A percentile compares a stretch with the other conserved stretches of the same genome.
Conservation (phyloP, 2,113 vertebrate genomes). For the Henicopernis longicauda region DNA sequence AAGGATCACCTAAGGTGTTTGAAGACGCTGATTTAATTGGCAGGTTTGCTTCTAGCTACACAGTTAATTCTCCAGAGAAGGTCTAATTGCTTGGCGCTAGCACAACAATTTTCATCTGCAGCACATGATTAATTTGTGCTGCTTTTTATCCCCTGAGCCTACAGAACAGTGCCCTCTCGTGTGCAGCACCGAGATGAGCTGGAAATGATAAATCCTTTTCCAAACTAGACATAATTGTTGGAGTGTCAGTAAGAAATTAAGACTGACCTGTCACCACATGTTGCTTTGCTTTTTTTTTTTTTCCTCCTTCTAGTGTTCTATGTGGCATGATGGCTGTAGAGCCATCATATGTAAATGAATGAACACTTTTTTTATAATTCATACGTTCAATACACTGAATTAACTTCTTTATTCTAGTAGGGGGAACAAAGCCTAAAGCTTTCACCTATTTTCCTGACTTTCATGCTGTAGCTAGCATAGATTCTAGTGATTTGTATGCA, state of each 20-base stretch:
- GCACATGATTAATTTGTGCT: not conserved
- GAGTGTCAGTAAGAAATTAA: not conserved
- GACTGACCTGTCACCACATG: not conserved
- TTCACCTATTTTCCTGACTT: not conserved
- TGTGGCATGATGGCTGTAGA: not conserved
- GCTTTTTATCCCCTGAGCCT: not conserved
- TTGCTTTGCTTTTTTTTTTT: not conserved
- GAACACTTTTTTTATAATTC: rapidly evolving
- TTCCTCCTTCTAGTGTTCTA: rapidly evolving
- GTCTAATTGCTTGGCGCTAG: not conserved
- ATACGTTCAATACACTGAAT: no score
- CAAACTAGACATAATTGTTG: rapidly evolving
- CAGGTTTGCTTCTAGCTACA: not conserved
- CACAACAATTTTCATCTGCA: not conserved
- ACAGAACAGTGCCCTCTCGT: constrained; percentile 37
- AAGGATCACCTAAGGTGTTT: not conserved
- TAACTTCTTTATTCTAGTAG: not conserved
- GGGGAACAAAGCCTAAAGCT: rapidly evolving
- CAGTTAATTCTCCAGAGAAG: not conserved
- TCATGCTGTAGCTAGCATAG: rapidly evolving
- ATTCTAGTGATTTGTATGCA: no score
- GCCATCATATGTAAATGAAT: no score
- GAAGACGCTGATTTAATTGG: not conserved
- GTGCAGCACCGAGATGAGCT: not conserved
- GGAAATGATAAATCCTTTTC: not conserved